Evolutionary conservation across 2,113 vertebrate genomes (phyloP).

Genomic region (Morphnarchus princeps): DNA sequence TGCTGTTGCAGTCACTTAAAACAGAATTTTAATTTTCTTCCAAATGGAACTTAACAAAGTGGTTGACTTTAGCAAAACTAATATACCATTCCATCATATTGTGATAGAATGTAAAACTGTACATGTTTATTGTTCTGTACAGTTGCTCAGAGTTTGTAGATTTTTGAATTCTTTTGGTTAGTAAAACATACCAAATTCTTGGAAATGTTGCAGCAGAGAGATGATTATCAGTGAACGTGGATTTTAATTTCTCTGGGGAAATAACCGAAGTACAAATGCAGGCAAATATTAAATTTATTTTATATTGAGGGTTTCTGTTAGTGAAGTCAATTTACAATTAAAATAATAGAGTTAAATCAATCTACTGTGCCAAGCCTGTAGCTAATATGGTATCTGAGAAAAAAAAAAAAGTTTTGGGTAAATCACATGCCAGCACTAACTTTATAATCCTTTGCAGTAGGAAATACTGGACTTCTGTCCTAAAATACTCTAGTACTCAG

Average conservation of each 20-base stretch:
- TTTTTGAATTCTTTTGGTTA: neutral
- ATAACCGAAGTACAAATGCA: neutral
- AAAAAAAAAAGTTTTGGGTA: neutral
- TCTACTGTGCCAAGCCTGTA: neutral
- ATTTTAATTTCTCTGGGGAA: neutral
- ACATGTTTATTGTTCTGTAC: neutral
- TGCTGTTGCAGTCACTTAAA: neutral
- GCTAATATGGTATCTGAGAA: neutral
- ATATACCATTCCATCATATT: accelerated
- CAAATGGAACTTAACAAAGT: neutral
- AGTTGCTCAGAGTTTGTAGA: neutral
- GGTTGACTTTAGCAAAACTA: neutral
- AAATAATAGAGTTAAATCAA: neutral
- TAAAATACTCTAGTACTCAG: neutral
- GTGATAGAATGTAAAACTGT: neutral
- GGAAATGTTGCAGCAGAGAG: neutral
- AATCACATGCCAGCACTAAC: neutral
- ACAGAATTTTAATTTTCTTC: neutral
- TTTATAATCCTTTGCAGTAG: neutral
- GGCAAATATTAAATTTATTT: neutral
- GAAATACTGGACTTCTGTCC: neutral
- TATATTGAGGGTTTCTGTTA: neutral
- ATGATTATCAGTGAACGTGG: neutral
- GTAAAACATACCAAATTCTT: neutral
- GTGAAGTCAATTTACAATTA: neutral